A percentile compares a stretch with the other conserved stretches of the same genome.
phyloP scores from a whole-genome alignment of 2,113 vertebrate genomes.

The Myotis yumanensis region DNA sequence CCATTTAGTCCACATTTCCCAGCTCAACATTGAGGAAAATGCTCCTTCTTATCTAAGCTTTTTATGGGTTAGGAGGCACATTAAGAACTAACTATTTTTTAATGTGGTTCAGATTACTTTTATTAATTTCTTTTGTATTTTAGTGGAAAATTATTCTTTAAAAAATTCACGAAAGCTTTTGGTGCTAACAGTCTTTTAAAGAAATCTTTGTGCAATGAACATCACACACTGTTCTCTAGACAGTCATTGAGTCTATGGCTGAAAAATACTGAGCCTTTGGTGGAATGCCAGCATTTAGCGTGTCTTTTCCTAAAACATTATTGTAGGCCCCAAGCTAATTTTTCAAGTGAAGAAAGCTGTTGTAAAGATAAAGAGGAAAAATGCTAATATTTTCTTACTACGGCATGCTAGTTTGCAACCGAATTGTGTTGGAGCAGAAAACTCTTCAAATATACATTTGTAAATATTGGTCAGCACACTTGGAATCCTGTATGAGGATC shows the following conservation, averaged over 20 bases:
- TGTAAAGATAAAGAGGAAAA: slow-evolving; percentile 42
- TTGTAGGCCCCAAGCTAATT: not conserved
- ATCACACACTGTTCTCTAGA: not conserved
- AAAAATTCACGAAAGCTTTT: not conserved
- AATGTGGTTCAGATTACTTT: slow-evolving; percentile 39
- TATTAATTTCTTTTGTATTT: slow-evolving; percentile 59
- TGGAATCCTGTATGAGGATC: slow-evolving; percentile 54
- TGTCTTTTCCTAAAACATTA: slow-evolving; percentile 49
- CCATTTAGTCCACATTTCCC: not conserved
- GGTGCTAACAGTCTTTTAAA: slow-evolving; percentile 4
- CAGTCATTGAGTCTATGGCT: not conserved
- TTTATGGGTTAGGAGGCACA: not conserved
- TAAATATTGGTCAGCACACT: slow-evolving; percentile 53
- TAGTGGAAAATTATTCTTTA: slow-evolving; percentile 40
- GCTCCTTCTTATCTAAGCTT: not conserved
- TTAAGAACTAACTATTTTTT: slow-evolving; percentile 18
- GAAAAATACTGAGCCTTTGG: slow-evolving; percentile 25
- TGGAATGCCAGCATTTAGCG: not conserved
- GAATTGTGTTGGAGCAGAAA: slow-evolving; percentile 58
- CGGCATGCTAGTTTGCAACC: slow-evolving; percentile 46
- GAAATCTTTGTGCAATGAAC: slow-evolving; percentile 4
- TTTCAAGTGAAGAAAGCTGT: slow-evolving; percentile 31
- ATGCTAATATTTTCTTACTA: slow-evolving; percentile 64
- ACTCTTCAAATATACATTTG: slow-evolving; percentile 69
- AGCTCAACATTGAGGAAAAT: not conserved